These are phyloP conservation scores for Rhogogaster chlorosoma DNA, from an alignment of 2,888 invertebrate species.

Conservation along the genomic window DNA sequence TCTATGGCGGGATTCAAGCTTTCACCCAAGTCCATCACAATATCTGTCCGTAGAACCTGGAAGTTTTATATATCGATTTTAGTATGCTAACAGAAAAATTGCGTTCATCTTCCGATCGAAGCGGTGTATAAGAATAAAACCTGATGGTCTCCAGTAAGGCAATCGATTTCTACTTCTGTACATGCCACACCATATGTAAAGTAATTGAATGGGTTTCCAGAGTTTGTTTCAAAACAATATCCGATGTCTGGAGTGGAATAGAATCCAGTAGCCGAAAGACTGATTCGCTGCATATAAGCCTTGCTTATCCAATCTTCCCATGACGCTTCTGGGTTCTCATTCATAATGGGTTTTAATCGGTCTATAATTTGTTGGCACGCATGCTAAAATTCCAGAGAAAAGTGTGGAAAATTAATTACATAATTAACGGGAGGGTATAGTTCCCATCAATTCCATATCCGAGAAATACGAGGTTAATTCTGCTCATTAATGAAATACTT, in stretches of 20 bases:
- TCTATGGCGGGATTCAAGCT: conserved; percentile 98
- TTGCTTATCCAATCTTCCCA: conserved; percentile 92
- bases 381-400: conserved; percentile 77
- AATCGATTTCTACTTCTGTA: conserved; percentile 95
- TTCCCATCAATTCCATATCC: background rate
- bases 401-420: background rate
- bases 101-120: background rate
- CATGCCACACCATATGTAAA: conserved; percentile 93
- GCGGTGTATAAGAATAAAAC: conserved; percentile 69
- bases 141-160: conserved; percentile 95
- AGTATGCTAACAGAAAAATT: background rate
- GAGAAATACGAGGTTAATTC: background rate
- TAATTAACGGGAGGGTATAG: background rate
- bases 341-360: conserved; percentile 87
- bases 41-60: conserved; percentile 90
- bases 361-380: conserved; percentile 89
- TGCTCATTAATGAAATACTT: conserved; percentile 55
- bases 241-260: conserved; percentile 88
- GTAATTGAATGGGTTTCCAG: conserved; percentile 89
- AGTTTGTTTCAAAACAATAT: conserved; percentile 85
- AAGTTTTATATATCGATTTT: conserved; percentile 34
- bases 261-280: conserved; percentile 91
- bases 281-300: conserved; percentile 89
- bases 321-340: conserved; percentile 86
- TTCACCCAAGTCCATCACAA: conserved; percentile 98